These are phyloP conservation scores for Mastigias papua DNA, from an alignment of 30 jellyfish, hydroid and myxozoan genomes.

Conservation along the genomic window DNA sequence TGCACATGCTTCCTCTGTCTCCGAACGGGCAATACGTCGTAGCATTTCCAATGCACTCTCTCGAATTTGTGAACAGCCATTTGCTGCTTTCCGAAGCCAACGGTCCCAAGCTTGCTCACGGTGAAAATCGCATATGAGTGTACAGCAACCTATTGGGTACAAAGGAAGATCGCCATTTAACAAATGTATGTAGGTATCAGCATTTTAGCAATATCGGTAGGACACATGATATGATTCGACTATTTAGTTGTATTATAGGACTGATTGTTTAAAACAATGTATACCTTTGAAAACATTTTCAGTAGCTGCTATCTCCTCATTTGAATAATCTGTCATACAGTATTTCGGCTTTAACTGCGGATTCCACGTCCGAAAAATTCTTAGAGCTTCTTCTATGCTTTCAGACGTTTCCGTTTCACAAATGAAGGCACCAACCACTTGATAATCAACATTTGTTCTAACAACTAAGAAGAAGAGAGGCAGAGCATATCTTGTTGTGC, in stretches of 20 bases:
- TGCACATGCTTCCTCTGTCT: not conserved
- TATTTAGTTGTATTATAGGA: not conserved
- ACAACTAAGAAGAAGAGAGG: slow-evolving; percentile 85
- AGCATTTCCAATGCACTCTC: not conserved
- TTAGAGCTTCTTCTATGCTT: slow-evolving; percentile 66
- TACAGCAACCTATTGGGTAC: not conserved
- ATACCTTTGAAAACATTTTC: slow-evolving; percentile 63
- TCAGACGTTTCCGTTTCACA: slow-evolving; percentile 58
- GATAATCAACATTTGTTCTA: slow-evolving; percentile 85
- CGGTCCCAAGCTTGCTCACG: slow-evolving; percentile 63
- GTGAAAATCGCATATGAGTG: slow-evolving; percentile 31
- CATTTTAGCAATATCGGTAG: not conserved
- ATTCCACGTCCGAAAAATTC: slow-evolving; percentile 73
- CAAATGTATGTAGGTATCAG: not conserved
- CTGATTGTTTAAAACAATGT: not conserved
- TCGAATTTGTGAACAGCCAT: not conserved
- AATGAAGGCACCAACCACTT: slow-evolving; percentile 76
- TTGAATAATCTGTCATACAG: slow-evolving; percentile 67
- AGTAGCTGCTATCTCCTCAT: slow-evolving; percentile 80
- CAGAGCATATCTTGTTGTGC: slow-evolving; percentile 75
- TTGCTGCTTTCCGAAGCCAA: slow-evolving; percentile 24
- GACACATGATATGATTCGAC: not conserved
- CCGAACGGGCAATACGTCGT: not conserved
- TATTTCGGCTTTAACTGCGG: slow-evolving; percentile 73
- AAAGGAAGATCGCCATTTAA: not conserved